phyloP scores from a whole-genome alignment of 2,888 invertebrate genomes.

The Drosophila tanythrix region DNA sequence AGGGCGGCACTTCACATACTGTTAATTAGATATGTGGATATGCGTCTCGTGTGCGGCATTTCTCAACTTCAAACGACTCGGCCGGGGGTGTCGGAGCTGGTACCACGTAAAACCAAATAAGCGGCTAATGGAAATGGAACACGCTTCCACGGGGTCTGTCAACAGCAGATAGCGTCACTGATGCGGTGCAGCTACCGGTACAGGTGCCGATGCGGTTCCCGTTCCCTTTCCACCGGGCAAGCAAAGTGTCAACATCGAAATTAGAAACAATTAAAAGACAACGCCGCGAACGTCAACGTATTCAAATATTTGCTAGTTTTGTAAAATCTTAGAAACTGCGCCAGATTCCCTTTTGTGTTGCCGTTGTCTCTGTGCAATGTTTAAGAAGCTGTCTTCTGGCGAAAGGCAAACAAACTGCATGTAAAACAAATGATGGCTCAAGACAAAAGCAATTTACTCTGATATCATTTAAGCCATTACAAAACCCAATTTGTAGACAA shows the following conservation, averaged over 20 bases:
- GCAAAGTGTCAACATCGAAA: conserved; percentile 66
- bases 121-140: conserved; percentile 55
- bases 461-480: neutral
- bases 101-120: conserved; percentile 31
- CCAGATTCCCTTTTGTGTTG: conserved; percentile 23
- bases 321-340: conserved; percentile 53
- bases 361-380: conserved; percentile 25
- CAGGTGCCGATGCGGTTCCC: conserved; percentile 25
- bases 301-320: conserved; percentile 63
- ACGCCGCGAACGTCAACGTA: conserved; percentile 51
- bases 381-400: conserved; percentile 17
- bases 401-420: conserved; percentile 19
- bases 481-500: neutral
- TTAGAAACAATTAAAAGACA: conserved; percentile 74
- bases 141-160: conserved; percentile 56
- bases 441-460: conserved; percentile 25
- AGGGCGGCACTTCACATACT: conserved; percentile 31
- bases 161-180: conserved; percentile 62
- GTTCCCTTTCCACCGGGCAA: neutral
- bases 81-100: conserved; percentile 7
- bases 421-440: conserved; percentile 6
- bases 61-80: conserved; percentile 43
- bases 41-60: conserved; percentile 42
- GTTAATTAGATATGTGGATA: conserved; percentile 63
- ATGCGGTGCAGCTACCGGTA: conserved; percentile 1